Percentiles rank a stretch among this genome's conserved stretches.
Conservation (phyloP, 2,113 vertebrate species). For the Rhynchomys soricoides region DNA sequence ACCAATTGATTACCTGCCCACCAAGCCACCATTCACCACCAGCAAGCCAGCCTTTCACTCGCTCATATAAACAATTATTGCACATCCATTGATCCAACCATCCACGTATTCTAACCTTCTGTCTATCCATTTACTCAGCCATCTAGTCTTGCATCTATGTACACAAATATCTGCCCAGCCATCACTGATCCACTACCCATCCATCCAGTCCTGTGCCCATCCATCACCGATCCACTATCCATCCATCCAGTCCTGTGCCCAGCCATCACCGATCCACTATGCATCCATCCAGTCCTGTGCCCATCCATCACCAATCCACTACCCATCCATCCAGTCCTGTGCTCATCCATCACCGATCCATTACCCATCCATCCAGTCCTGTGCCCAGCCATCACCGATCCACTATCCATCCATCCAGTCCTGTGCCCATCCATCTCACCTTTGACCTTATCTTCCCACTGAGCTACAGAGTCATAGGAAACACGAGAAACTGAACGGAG, state of each 20-base stretch:
- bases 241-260: background rate
- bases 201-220: no score
- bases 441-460: no score
- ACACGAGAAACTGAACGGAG: background rate
- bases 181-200: no score
- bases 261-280: background rate
- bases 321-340: no score
- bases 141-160: no score
- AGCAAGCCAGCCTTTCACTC: no score
- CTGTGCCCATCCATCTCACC: background rate
- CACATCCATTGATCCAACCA: accelerated
- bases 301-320: no score
- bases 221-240: no score
- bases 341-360: no score
- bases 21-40: accelerated
- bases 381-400: background rate
- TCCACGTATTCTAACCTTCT: no score
- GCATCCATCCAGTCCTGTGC: background rate
- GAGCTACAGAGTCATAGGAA: background rate
- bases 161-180: no score
- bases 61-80: no score
- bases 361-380: background rate
- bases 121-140: accelerated
- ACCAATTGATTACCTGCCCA: accelerated
- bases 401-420: background rate